These are phyloP conservation scores for Trachelus stipa DNA, from an alignment of 2,888 invertebrate species.

Conservation along the genomic window DNA sequence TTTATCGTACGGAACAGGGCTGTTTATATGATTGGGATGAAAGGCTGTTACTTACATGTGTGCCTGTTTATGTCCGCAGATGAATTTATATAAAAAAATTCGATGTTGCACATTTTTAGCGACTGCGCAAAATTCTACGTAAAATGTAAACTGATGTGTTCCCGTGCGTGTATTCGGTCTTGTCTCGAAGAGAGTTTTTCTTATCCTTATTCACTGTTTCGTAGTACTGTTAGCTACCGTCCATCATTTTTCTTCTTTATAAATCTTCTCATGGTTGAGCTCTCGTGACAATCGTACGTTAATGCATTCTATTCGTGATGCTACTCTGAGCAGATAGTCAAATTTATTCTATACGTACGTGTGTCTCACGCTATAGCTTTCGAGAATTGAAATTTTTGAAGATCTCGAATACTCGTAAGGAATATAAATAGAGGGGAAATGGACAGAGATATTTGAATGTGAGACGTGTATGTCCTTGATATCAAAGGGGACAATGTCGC, in stretches of 20 bases:
- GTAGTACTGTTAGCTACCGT: not conserved
- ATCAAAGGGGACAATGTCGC: conserved; percentile 1
- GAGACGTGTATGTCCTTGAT: not conserved
- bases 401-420: not conserved
- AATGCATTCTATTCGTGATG: not conserved
- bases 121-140: not conserved
- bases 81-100: not conserved
- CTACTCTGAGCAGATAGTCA: not conserved
- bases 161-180: not conserved
- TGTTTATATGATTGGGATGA: not conserved
- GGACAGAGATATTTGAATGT: not conserved
- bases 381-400: not conserved
- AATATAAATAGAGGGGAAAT: not conserved
- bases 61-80: not conserved
- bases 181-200: not conserved
- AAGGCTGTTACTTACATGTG: not conserved
- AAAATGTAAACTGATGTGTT: not conserved
- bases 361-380: not conserved
- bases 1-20: not conserved
- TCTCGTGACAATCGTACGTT: not conserved
- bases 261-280: not conserved
- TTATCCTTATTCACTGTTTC: not conserved
- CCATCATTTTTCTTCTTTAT: not conserved
- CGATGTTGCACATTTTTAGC: not conserved
- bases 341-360: not conserved